A percentile compares a stretch with the other conserved stretches of the same genome.
Conservation (phyloP, 2,113 vertebrate genomes). For the Rhabdornis inornatus region DNA sequence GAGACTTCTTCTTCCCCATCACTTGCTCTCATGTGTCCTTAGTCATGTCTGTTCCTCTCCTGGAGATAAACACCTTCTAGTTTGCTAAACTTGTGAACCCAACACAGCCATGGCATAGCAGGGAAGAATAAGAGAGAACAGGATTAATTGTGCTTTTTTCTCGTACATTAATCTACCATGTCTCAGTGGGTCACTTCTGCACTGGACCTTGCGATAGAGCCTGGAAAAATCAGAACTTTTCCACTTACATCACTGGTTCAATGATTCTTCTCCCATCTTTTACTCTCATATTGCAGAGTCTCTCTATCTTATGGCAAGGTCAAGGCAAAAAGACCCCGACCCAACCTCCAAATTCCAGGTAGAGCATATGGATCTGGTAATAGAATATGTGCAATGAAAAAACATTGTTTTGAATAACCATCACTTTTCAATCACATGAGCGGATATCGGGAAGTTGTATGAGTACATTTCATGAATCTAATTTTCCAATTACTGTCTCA, state of each 20-base stretch:
- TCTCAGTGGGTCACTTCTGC: neutral
- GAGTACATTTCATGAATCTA: neutral
- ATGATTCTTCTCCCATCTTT: neutral
- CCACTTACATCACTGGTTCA: neutral
- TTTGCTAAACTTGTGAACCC: neutral
- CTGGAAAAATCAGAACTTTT: neutral
- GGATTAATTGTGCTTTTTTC: neutral
- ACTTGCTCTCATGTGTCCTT: neutral
- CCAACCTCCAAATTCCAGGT: neutral
- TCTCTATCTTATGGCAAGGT: neutral
- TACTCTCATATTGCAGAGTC: neutral
- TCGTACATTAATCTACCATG: neutral
- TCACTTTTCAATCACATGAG: neutral
- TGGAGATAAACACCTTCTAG: neutral
- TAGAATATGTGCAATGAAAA: neutral
- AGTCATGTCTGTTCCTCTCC: neutral
- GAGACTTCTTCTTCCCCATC: neutral
- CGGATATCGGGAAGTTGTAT: neutral
- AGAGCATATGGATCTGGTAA: neutral
- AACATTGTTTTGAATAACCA: neutral
- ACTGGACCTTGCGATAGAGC: neutral
- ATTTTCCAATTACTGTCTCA: constrained; percentile 28
- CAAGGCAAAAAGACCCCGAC: neutral
- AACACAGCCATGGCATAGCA: neutral
- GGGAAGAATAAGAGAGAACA: neutral